Evolutionary conservation across 2,113 vertebrate species (phyloP), one percentile per base, ranked within the genome.

Genomic region (Dolichotis patagonum): DNA sequence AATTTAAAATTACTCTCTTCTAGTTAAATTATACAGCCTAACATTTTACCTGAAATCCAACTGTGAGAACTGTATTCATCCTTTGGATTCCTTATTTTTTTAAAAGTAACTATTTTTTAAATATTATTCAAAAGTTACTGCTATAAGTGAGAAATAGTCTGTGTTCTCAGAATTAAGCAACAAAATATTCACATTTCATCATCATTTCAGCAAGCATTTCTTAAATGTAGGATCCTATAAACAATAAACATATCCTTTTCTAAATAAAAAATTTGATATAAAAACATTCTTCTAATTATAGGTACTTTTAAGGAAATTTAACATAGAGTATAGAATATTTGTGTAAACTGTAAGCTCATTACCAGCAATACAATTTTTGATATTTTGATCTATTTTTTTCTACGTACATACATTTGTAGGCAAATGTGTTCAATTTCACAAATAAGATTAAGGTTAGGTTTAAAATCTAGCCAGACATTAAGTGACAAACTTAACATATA

Each of bases 1-100:
- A 97, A 98, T 97, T 93, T 86, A 60, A 73, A 2, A 94, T 98
- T 95, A 92, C 95, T 97, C 71, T 97, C 85, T 98, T 96, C 38
- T 77, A 63, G 81, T 96, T 93, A 96, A 97, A 93, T 94, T 93
- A 94, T 69, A 83, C 35, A 91, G 91, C 90, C 46, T 88, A 93
- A 95, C 73, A 88, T 38, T 96, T 92, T 94, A 93, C 81, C 91
- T 96, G 35, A 88, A 97, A 93, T 78, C 22, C 71, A 91, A 24
- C n/a, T 94, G 56, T 91, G 67, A 92, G 5, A 91, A 95, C 7
- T 85, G 22, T 92, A 83, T 16, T 11, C 54, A 90, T 71, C 26
- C 38, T 96, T 96, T 82, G 17, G 75, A 78, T 80, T 81, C 13
- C 43, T 85, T 73, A 56, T 71, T 88, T 71, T 88, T 38, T 35